These are phyloP conservation scores for Callipepla squamata DNA, from an alignment of 2,113 vertebrate genomes.

Conservation along the genomic window DNA sequence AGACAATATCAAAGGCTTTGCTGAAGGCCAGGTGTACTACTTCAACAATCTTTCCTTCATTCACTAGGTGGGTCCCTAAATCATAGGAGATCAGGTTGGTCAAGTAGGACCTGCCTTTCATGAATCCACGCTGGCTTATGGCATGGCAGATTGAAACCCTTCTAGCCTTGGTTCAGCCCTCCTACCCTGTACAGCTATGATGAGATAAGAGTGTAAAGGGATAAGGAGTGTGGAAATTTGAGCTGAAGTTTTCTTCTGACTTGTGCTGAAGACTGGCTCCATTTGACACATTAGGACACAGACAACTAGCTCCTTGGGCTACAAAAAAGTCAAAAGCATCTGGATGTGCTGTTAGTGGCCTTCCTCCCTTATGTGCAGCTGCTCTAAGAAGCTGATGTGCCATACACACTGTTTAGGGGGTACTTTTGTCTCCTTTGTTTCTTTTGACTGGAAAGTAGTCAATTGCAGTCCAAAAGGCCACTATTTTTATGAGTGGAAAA, in stretches of 20 bases:
- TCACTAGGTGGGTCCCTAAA: too few relatives aligned
- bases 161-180: background rate
- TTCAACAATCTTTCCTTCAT: too few relatives aligned
- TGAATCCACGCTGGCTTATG: too few relatives aligned
- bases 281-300: fast-evolving
- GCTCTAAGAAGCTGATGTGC: background rate
- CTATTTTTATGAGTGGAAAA: background rate
- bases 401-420: background rate
- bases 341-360: background rate
- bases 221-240: background rate
- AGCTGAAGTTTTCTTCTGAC: background rate
- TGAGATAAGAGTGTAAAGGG: background rate
- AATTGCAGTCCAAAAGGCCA: background rate
- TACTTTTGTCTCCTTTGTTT: background rate
- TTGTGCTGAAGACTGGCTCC: background rate
- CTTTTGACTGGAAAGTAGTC: background rate
- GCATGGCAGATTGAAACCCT: background rate
- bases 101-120: too few relatives aligned
- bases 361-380: fast-evolving
- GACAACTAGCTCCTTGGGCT: background rate
- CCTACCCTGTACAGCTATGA: fast-evolving
- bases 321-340: background rate
- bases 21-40: too few relatives aligned
- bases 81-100: too few relatives aligned
- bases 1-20: too few relatives aligned